These are phyloP conservation scores for Drosophila pectinifera DNA, from an alignment of 1,140 invertebrate genomes.

Conservation along the genomic window DNA sequence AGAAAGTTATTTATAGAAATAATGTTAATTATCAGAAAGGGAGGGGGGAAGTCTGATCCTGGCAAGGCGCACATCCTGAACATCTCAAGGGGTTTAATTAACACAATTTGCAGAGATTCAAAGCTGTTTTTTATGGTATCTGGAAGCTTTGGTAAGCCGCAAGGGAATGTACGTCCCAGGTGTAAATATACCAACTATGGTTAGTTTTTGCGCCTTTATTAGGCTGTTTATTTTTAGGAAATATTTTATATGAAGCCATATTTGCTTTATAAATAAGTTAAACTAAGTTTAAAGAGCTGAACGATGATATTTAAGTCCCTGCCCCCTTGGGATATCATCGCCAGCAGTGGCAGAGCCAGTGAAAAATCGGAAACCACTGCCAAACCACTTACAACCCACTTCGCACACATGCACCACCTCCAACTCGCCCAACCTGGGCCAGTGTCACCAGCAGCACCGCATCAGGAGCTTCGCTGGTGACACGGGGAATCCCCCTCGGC, in stretches of 20 bases:
- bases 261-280: no score
- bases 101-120: neutral
- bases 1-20: conserved; percentile 46
- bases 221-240: neutral
- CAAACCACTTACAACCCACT: conserved; percentile 36
- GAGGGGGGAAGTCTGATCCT: neutral
- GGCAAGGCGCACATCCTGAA: neutral
- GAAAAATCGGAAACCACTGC: conserved; percentile 37
- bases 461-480: conserved; percentile 8
- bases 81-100: neutral
- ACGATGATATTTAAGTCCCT: no score
- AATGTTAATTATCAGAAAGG: conserved; percentile 33
- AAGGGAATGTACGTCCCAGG: no score
- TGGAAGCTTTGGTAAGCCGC: no score
- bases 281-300: no score
- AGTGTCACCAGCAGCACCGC: conserved; percentile 29
- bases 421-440: conserved; percentile 19
- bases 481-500: conserved; percentile 4
- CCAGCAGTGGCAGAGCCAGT: conserved; percentile 1
- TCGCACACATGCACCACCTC: conserved; percentile 7
- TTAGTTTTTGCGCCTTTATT: no score
- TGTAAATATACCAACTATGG: no score
- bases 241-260: neutral
- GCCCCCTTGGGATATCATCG: conserved; percentile 4
- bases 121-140: neutral